phyloP scores from a whole-genome alignment of 2,113 vertebrate genomes.

The Mustelus asterias region DNA sequence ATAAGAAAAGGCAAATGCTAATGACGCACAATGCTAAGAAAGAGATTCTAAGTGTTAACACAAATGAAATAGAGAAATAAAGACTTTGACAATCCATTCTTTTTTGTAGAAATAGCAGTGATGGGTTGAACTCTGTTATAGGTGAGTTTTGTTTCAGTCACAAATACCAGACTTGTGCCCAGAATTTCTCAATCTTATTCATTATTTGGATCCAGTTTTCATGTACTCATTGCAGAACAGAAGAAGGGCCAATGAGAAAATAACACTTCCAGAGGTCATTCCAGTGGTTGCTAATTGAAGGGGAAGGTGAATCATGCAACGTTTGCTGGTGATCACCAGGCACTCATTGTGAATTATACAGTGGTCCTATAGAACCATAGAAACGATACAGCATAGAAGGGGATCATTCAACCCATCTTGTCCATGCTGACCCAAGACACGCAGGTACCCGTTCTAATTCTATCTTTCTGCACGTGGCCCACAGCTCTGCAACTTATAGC shows the following conservation, averaged over 20 bases:
- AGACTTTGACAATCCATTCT: no score
- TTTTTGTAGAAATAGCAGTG: not conserved
- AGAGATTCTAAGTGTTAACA: not conserved
- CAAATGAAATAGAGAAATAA: not conserved
- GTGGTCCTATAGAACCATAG: no score
- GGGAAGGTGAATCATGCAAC: not conserved
- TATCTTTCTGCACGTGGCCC: no score
- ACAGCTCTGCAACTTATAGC: no score
- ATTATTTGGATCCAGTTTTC: no score
- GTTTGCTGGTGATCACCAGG: not conserved
- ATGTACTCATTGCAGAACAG: not conserved
- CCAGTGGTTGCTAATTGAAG: not conserved
- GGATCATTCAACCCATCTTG: no score
- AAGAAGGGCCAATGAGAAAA: not conserved
- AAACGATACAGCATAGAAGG: no score
- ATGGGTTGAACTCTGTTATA: not conserved
- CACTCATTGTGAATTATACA: not conserved
- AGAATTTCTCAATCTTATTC: not conserved
- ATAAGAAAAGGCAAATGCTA: not conserved
- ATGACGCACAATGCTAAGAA: not conserved
- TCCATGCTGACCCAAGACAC: no score
- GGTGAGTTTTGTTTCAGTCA: not conserved
- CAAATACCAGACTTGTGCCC: not conserved
- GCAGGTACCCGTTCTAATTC: no score
- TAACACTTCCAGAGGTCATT: not conserved